These are phyloP conservation scores for Podargus strigoides DNA, from an alignment of 2,797 vertebrate genomes.

Conservation along the genomic window DNA sequence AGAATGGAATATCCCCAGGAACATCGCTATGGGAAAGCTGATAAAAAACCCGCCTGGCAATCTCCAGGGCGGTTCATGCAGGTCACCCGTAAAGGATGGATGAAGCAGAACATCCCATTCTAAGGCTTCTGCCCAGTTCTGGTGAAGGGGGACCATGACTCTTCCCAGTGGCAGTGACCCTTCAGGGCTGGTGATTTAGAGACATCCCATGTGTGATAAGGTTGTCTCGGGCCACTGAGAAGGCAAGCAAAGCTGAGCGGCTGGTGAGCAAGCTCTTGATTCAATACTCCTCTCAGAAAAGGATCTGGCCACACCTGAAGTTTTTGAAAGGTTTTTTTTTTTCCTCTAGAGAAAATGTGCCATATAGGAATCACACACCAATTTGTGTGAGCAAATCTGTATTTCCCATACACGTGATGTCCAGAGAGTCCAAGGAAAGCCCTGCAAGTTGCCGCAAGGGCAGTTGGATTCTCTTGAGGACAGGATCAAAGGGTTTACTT, in stretches of 20 bases:
- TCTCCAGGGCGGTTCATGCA: background rate
- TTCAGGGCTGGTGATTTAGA: conserved; percentile 33
- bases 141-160: background rate
- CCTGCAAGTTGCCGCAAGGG: background rate
- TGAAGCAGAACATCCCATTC: conserved; percentile 39
- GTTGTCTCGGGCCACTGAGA: background rate
- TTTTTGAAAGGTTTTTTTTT: background rate
- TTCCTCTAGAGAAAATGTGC: conserved; percentile 16
- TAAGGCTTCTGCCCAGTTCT: conserved; percentile 38
- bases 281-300: conserved; percentile 27
- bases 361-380: no score
- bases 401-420: background rate
- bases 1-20: conserved; percentile 27
- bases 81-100: conserved; percentile 3
- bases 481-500: conserved; percentile 24
- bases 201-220: background rate
- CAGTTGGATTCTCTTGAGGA: conserved; percentile 30
- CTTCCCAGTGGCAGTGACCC: conserved; percentile 6
- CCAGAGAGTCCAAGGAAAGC: conserved; percentile 20
- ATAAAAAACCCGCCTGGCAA: background rate
- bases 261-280: conserved; percentile 26
- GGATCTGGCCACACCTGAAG: conserved; percentile 9
- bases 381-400: background rate
- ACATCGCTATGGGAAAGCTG: background rate
- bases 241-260: conserved; percentile 27